A percentile compares a stretch with the other conserved stretches of the same genome.
Evolutionary conservation across 2,797 vertebrate species (phyloP).

Genomic region (Novumbra hubbsi): DNA sequence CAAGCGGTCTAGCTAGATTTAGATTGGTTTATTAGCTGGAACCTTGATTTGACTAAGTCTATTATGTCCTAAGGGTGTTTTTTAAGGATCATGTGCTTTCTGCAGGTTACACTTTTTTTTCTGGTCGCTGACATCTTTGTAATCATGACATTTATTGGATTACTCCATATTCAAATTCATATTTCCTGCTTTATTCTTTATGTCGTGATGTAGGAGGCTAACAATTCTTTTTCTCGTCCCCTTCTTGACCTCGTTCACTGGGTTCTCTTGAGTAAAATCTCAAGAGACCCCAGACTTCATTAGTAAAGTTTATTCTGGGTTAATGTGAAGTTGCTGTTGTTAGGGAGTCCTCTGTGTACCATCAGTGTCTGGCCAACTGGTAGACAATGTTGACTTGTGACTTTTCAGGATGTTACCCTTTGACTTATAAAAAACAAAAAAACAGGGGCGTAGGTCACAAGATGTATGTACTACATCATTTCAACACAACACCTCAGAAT

Average conservation of each 20-base stretch:
- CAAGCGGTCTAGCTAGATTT: too few relatives aligned
- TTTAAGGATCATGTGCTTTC: background rate
- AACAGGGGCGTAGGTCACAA: slow-evolving; percentile 39
- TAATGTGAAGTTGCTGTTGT: slow-evolving; percentile 33
- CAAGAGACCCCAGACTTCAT: slow-evolving; percentile 10
- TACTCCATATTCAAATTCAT: background rate
- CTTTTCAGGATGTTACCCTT: slow-evolving; percentile 44
- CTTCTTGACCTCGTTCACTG: background rate
- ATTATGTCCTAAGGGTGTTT: background rate
- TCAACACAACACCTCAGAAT: slow-evolving; percentile 40
- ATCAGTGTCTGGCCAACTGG: slow-evolving; percentile 46
- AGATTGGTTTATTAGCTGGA: background rate
- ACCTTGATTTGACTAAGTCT: background rate
- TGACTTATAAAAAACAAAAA: slow-evolving; percentile 43
- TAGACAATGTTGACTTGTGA: slow-evolving; percentile 41
- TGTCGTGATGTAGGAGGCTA: background rate
- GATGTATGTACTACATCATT: slow-evolving; percentile 45
- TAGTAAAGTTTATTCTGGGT: slow-evolving; percentile 41
- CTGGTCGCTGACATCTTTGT: background rate
- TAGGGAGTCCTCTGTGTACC: slow-evolving; percentile 16
- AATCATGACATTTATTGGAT: background rate
- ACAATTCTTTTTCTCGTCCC: background rate
- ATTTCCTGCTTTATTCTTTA: background rate
- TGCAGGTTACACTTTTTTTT: background rate
- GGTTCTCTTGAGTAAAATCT: background rate